Evolutionary conservation across 2,797 vertebrate species (phyloP).

Genomic region (Hephaestus fuliginosus): DNA sequence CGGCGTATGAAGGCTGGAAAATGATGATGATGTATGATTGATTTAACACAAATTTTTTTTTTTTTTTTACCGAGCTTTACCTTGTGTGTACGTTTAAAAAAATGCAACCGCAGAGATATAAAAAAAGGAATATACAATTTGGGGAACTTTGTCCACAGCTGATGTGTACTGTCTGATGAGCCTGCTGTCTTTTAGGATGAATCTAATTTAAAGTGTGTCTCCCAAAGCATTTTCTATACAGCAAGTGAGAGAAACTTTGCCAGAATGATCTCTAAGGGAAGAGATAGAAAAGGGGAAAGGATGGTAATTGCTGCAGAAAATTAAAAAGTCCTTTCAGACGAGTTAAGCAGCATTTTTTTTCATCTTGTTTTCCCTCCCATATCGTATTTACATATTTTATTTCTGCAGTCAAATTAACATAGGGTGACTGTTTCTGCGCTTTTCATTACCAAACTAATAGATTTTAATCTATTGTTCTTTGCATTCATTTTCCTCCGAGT

Average conservation of each 20-base stretch:
- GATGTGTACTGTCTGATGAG: conserved; percentile 12
- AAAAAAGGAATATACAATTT: background rate
- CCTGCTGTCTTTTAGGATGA: conserved; percentile 22
- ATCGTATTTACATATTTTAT: conserved; percentile 76
- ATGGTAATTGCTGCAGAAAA: conserved; percentile 66
- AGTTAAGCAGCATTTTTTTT: conserved; percentile 51
- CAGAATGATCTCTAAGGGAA: conserved; percentile 49
- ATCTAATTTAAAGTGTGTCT: conserved; percentile 48
- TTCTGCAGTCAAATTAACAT: conserved; percentile 76
- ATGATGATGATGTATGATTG: conserved; percentile 36
- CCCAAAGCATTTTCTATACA: conserved; percentile 41
- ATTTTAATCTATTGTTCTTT: conserved; percentile 83
- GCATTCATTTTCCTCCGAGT: conserved; percentile 76
- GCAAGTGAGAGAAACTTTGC: conserved; percentile 33
- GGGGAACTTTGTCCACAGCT: conserved; percentile 2
- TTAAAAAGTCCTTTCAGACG: conserved; percentile 65
- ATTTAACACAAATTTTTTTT: conserved; percentile 24
- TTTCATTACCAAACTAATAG: conserved; percentile 78
- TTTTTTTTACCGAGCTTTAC: conserved; percentile 26
- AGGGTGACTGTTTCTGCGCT: conserved; percentile 59
- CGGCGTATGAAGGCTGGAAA: conserved; percentile 23
- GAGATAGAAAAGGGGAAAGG: conserved; percentile 40
- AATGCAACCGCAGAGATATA: conserved; percentile 33
- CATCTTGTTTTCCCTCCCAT: conserved; percentile 37
- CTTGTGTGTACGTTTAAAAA: conserved; percentile 28